A percentile compares a stretch with the other conserved stretches of the same genome.
Evolutionary conservation across 2,113 vertebrate species (phyloP).

Genomic region (Podarcis raffonei): DNA sequence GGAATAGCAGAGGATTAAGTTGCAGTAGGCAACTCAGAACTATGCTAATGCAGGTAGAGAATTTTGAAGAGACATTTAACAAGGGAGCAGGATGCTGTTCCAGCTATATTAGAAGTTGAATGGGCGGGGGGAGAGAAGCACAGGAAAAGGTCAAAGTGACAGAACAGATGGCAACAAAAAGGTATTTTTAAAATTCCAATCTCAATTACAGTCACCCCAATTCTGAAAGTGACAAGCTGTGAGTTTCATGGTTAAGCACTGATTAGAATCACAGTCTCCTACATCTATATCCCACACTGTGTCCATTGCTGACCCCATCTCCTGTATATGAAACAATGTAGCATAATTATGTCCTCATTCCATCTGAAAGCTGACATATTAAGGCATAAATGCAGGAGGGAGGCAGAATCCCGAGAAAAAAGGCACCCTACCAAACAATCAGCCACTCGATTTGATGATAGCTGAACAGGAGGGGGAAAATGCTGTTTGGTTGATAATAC

Average conservation of each 20-base stretch:
- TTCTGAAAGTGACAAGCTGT: not conserved
- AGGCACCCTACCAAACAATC: conserved; percentile 13
- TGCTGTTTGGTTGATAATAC: conserved; percentile 2
- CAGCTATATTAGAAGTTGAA: not conserved
- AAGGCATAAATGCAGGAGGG: not conserved
- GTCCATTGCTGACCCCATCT: too few species aligned
- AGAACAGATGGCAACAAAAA: not conserved
- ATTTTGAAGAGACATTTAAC: not conserved
- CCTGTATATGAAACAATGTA: not conserved
- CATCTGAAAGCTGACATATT: conserved; percentile 15
- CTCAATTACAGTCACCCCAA: not conserved
- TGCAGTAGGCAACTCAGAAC: not conserved
- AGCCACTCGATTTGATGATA: conserved; percentile 28
- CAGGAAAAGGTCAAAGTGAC: not conserved
- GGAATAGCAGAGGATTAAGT: not conserved
- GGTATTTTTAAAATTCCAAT: not conserved
- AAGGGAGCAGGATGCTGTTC: not conserved
- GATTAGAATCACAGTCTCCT: not conserved
- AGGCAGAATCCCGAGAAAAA: conserved; percentile 4
- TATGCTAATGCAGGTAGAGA: not conserved
- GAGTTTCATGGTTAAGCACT: not conserved
- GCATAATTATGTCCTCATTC: not conserved
- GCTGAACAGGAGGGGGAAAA: conserved; percentile 2
- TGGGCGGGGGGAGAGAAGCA: too few species aligned
- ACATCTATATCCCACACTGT: not conserved